Evolutionary conservation across 2,113 vertebrate genomes (phyloP), one percentile per base, ranked within the genome.

Genomic region (Chrysochloris asiatica): DNA sequence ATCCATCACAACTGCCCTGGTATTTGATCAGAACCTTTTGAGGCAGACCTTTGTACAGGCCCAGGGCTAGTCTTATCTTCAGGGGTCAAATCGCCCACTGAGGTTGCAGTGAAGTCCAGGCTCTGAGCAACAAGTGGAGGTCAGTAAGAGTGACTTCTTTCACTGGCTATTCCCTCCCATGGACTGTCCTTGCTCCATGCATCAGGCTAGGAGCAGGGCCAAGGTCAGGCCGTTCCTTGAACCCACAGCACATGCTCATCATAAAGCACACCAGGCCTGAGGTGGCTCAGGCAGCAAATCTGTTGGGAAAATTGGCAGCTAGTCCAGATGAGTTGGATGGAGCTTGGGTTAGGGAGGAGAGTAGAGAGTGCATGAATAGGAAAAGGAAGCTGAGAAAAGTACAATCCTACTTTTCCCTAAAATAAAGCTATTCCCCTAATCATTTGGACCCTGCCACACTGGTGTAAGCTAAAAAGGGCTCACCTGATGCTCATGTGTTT

Each of bases 261-360:
- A 83, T 79, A 94, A 93, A 95, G 95, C 89, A 80, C 0, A 1
- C 92, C 47, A 76, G 95, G 96, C 91, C 96, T 97, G 93, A 95
- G 96, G 97, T 97, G 90, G 95, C 96, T 97, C 92, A 95, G 96
- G 97, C 96, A 89, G 95, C 96, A 97, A 96, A 96, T 96, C 97
- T 94, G 94, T 95, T 91, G 93, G 96, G 92, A n/a, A 1, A 96
- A 90, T 43, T 93, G 93, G 96, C 95, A 87, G 83, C 71, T 89
- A 8, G 1, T 43, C 61, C 71, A 30, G 69, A 50, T 6, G 36
- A 82, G 41, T 4, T 19, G 17, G 33, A 26, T 1, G 8, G 82
- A 30, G 33, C 38, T 24, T 12, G 22, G 71, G 69, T 56, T 69
- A 75, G 56, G 79, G 16, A 82, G 43, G 19, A 84, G 63, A 26